A percentile compares a stretch with the other conserved stretches of the same genome.
Evolutionary conservation across 2,797 vertebrate species (phyloP).

Genomic region (Coccyzus lansbergi): DNA sequence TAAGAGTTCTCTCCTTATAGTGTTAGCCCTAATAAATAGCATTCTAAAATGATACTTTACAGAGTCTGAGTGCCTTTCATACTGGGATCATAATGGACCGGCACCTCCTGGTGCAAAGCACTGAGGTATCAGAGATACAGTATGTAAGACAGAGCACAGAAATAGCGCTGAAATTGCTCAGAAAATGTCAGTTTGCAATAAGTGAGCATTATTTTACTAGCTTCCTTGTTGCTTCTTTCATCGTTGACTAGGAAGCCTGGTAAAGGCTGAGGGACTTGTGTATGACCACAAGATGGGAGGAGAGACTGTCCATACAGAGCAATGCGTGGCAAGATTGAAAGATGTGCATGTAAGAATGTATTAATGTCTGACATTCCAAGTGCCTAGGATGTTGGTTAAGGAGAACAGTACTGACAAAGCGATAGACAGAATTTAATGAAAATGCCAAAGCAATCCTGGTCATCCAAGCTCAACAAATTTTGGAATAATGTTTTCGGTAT

Average conservation of each 20-base stretch:
- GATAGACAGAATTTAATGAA: background rate
- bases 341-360: background rate
- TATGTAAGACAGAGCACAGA: background rate
- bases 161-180: background rate
- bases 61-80: no score
- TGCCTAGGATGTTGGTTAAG: background rate
- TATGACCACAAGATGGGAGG: background rate
- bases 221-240: background rate
- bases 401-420: background rate
- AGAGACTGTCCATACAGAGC: background rate
- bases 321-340: background rate
- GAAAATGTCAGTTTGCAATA: background rate
- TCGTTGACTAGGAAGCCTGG: background rate
- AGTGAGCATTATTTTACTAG: background rate
- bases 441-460: background rate
- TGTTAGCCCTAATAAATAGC: no score
- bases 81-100: background rate
- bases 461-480: background rate
- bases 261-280: background rate
- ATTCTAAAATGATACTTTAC: no score
- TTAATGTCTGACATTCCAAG: background rate
- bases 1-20: background rate
- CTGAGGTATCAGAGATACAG: background rate
- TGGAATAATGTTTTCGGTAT: background rate
- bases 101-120: background rate